Conservation (phyloP, 2,888 invertebrate genomes). For the Sesia apiformis region DNA sequence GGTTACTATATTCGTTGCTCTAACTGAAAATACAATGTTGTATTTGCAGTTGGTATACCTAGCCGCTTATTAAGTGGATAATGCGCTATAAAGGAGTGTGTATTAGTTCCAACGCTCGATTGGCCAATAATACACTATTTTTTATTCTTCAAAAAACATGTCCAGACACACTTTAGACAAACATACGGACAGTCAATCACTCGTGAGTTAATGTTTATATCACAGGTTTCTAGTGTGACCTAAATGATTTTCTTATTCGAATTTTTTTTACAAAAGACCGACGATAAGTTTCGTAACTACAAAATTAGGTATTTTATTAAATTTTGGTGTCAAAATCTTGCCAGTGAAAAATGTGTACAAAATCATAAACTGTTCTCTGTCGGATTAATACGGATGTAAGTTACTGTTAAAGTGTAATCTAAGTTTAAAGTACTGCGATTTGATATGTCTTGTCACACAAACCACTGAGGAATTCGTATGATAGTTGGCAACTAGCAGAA, state of each 20-base stretch:
- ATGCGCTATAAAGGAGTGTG: no score
- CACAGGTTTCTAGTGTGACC: slow-evolving; percentile 69
- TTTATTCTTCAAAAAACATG: slow-evolving; percentile 9
- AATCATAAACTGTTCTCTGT: slow-evolving; percentile 6
- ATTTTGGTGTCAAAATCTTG: slow-evolving; percentile 30
- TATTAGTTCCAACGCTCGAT: no score
- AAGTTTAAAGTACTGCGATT: background rate
- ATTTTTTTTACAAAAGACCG: slow-evolving; percentile 30
- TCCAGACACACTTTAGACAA: slow-evolving; percentile 46
- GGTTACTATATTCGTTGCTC: no score
- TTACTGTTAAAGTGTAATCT: background rate
- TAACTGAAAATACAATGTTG: no score
- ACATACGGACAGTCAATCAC: slow-evolving; percentile 58
- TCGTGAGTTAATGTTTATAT: slow-evolving; percentile 58
- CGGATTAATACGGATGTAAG: background rate
- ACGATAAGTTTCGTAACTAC: slow-evolving; percentile 21
- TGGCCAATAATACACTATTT: no score
- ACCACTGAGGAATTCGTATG: slow-evolving; percentile 22
- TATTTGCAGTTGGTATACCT: no score
- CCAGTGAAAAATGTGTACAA: slow-evolving; percentile 12
- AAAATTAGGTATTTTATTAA: slow-evolving; percentile 20
- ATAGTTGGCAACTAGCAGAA: slow-evolving; percentile 20
- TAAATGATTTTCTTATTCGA: slow-evolving; percentile 45
- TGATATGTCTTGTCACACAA: slow-evolving; percentile 24
- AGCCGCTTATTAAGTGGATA: no score